Evolutionary conservation across 2,888 invertebrate genomes (phyloP).

Genomic region (Beris morrisii): DNA sequence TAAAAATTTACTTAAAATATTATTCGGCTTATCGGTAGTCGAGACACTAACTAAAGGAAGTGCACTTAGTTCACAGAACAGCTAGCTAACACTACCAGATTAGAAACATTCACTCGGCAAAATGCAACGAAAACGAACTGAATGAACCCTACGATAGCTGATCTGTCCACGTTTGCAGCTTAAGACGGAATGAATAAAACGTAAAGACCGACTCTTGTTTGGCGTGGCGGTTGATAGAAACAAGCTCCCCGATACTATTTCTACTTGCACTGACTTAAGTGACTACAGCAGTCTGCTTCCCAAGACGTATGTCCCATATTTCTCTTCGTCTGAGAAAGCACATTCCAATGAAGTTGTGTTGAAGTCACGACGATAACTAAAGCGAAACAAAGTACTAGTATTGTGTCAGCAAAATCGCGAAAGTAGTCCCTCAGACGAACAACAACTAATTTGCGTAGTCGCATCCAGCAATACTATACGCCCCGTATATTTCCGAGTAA

Average conservation of each 20-base stretch:
- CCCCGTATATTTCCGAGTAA: too few species aligned
- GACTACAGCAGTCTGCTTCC: neutral
- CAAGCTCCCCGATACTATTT: neutral
- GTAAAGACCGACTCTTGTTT: neutral
- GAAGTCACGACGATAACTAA: neutral
- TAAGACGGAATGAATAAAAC: slow-evolving; percentile 25
- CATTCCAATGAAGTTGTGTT: slow-evolving; percentile 4
- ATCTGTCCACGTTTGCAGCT: slow-evolving; percentile 31
- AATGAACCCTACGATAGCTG: neutral
- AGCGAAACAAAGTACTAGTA: neutral
- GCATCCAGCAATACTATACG: too few species aligned
- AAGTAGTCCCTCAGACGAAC: too few species aligned
- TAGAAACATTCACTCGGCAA: too few species aligned
- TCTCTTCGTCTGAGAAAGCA: slow-evolving; percentile 16
- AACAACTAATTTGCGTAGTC: too few species aligned
- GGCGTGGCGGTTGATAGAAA: neutral
- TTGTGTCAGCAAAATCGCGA: neutral
- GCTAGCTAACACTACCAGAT: too few species aligned
- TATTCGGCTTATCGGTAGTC: too few species aligned
- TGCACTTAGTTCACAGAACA: too few species aligned
- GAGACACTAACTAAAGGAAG: too few species aligned
- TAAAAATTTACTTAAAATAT: too few species aligned
- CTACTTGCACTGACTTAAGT: neutral
- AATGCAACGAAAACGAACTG: too few species aligned
- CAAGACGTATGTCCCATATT: neutral